These are phyloP conservation scores for Ophioninae sp. DNA, from an alignment of 2,888 invertebrate genomes.

Conservation along the genomic window DNA sequence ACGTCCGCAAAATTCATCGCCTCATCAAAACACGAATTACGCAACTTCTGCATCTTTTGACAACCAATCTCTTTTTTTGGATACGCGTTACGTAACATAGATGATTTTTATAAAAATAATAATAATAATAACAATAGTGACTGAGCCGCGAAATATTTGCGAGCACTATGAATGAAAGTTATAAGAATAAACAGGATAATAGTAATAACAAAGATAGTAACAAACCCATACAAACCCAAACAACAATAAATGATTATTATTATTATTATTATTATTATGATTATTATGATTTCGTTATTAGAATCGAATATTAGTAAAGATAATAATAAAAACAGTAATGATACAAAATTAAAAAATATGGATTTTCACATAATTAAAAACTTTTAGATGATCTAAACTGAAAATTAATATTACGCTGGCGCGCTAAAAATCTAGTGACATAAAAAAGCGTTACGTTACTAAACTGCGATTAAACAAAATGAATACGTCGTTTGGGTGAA, in stretches of 20 bases:
- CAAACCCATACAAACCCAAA: no score
- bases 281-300: neutral
- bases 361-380: neutral
- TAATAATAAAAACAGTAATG: neutral
- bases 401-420: no score
- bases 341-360: neutral
- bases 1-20: no score
- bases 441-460: no score
- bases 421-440: no score
- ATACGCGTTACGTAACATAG: neutral
- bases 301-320: neutral
- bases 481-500: no score
- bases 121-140: neutral
- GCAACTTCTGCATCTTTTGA: neutral
- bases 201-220: neutral
- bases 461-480: no score
- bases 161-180: no score
- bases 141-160: no score
- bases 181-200: no score
- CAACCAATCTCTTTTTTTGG: neutral
- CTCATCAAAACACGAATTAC: neutral
- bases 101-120: neutral
- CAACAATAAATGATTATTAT: neutral
- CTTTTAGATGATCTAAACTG: neutral
- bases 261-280: neutral